Evolutionary conservation across 2,797 vertebrate species (phyloP).

Genomic region (Anguilla marmorata): DNA sequence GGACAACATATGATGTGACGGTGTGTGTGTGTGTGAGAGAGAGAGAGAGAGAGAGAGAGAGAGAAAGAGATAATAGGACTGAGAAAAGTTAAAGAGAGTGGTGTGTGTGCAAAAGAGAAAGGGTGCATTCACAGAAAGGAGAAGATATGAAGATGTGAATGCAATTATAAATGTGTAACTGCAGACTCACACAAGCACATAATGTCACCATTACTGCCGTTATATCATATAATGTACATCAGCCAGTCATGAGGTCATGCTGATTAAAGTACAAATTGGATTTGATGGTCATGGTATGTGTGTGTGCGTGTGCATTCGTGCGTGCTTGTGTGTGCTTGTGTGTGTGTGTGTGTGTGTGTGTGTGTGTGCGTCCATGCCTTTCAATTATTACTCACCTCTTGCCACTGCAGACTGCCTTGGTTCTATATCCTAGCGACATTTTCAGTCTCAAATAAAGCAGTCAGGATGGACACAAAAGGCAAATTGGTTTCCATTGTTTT

Average conservation of each 20-base stretch:
- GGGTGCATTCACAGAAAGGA: background rate
- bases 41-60: too few species aligned
- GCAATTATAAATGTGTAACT: background rate
- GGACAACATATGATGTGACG: too few species aligned
- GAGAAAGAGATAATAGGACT: too few species aligned
- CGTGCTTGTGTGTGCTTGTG: background rate
- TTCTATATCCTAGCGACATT: slow-evolving; percentile 48
- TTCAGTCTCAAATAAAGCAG: slow-evolving; percentile 46
- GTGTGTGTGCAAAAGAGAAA: too few species aligned
- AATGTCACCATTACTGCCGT: slow-evolving; percentile 16
- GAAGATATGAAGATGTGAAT: background rate
- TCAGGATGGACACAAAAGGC: slow-evolving; percentile 46
- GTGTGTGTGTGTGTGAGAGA: too few species aligned
- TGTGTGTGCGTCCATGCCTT: background rate
- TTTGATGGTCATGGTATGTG: background rate
- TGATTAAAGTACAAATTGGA: background rate
- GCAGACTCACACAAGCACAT: background rate
- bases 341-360: background rate
- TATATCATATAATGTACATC: background rate
- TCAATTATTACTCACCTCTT: slow-evolving; percentile 6
- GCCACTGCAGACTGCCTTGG: slow-evolving; percentile 41
- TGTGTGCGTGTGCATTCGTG: background rate
- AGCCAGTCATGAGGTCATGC: background rate
- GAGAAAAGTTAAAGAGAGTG: too few species aligned
- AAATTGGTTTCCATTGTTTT: slow-evolving; percentile 38